Percentiles rank a stretch among this genome's conserved stretches.
These are phyloP conservation scores for Gymnocephalus cernua DNA, from an alignment of 2,113 vertebrate species.

Conservation along the genomic window DNA sequence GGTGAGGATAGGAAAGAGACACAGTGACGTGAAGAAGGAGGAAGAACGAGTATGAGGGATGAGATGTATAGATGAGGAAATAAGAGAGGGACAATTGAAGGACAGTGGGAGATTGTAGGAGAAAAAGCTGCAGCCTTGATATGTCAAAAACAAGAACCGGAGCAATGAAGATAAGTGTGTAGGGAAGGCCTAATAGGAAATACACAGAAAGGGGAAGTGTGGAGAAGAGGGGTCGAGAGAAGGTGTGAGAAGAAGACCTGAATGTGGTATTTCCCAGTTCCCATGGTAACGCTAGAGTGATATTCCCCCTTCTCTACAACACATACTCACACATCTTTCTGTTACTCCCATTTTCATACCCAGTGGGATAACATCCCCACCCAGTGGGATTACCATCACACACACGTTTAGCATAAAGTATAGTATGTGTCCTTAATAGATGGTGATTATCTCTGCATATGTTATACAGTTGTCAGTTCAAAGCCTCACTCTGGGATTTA, in stretches of 20 bases:
- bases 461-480: constrained; percentile 23
- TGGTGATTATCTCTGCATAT: constrained; percentile 30
- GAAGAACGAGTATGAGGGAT: neutral
- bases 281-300: constrained; percentile 80
- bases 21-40: neutral
- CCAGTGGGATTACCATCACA: constrained; percentile 45
- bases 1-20: neutral
- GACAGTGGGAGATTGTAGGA: neutral
- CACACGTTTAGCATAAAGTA: neutral
- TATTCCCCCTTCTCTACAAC: constrained; percentile 13
- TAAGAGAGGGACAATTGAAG: neutral
- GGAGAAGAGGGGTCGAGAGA: constrained; percentile 14
- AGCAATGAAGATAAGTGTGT: constrained; percentile 44
- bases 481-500: neutral
- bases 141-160: constrained; percentile 32
- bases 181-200: constrained; percentile 13
- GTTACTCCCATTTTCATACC: constrained; percentile 51
- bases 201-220: neutral
- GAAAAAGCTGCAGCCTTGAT: constrained; percentile 12
- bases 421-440: constrained; percentile 33
- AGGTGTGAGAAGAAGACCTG: constrained; percentile 57
- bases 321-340: constrained; percentile 14
- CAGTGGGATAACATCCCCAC: constrained; percentile 48
- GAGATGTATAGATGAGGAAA: neutral
- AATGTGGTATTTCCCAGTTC: constrained; percentile 82